Evolutionary conservation across 1,140 invertebrate genomes (phyloP), one percentile per base, ranked within the genome.

Genomic region (Epicauta chinensis): DNA sequence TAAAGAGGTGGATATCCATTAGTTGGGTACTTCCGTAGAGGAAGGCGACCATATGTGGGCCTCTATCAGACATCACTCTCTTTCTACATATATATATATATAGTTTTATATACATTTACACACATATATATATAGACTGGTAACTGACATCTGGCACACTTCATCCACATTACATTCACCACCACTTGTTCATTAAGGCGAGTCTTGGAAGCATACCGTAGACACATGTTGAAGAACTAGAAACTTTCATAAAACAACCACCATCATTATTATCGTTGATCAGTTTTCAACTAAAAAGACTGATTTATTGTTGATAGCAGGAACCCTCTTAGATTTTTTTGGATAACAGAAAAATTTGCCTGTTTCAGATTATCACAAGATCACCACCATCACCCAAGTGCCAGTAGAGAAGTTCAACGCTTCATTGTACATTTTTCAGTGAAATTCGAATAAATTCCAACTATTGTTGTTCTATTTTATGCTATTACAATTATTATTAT

Each of bases 1-100:
- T 43, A 43, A 43, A 43, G 23, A 43, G 41, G 41, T 43, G 41
- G 41, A 30, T 29, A 40, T n/a, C 41, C 41, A 43, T 43, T 43
- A 43, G 23, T 29, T 17, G 17, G 41, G 41, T 43, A 43, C 41
- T 43, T 43, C 41, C 41, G 41, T 14, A 30, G 41, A 43, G 41
- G 41, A 43, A 43, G 41, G 17, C 41, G 41, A 14, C 41, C 41
- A 43, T 30, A 43, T 43, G 41, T 43, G 41, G 23, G 23, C 23
- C 23, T 30, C 38, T 11, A 11, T 29, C 15, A 23, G 17, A 17
- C 15, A 23, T 23, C 23, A 23, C 23, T 23, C 23, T 23, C 23
- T 3, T 23, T 2, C 2, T 23, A 7, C 7, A 23, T 23, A 23
- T 23, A 23, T 7, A 7, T 23, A 5, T 23, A 23, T 23, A 23